Base-by-base conservation (phyloP, 2,113 vertebrate genomes). In the Bubo bubo region DNA sequence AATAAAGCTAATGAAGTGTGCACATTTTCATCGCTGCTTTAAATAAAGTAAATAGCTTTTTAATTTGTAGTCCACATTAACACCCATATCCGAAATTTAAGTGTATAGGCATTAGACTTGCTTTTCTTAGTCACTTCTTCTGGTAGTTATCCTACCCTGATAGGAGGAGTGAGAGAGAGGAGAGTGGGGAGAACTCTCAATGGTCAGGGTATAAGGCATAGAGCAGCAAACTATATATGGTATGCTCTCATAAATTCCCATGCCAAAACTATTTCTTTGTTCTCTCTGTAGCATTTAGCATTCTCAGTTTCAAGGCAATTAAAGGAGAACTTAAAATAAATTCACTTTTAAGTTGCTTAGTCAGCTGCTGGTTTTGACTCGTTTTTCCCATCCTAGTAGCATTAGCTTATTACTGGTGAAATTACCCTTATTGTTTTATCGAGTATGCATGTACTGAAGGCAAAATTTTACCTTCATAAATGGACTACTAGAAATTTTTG, bases 1-100 rank as follows among this genome's bases (percentile, higher is more conserved):
- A 92, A 77, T 97, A 95, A 95, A 95, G 91, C 92, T 94, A 85
- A 94, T 96, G 68, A 53, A 83, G 84, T 95, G 62, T 95, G 82
- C 68, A 19, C 91, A 39, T 97, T 96, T 90, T 24, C 50, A 82
- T 93, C 50, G 5, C 77, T 84, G 75, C 89, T 85, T 82, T 84
- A 28, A 84, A 76, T 66, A 39, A 2, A 79, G 45, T 37, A 22
- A 77, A 53, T 75, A 79, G 62, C 52, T 86, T 73, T 89, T 56
- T 63, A 32, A 64, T 39, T 67, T 94, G 50, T 53, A 85, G 12
- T 67, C 80, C 64, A 59, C 32, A 4, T 5, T 80, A 87, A 39
- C 24, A 90, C 60, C 39, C 43, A 6, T 71, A 16, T 27, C 52
- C 62, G 27, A 58, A 74, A 45, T 17, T 8, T 9, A 74, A 27